Conservation (phyloP, 2,797 vertebrate genomes). For the Lepus townsendii region DNA sequence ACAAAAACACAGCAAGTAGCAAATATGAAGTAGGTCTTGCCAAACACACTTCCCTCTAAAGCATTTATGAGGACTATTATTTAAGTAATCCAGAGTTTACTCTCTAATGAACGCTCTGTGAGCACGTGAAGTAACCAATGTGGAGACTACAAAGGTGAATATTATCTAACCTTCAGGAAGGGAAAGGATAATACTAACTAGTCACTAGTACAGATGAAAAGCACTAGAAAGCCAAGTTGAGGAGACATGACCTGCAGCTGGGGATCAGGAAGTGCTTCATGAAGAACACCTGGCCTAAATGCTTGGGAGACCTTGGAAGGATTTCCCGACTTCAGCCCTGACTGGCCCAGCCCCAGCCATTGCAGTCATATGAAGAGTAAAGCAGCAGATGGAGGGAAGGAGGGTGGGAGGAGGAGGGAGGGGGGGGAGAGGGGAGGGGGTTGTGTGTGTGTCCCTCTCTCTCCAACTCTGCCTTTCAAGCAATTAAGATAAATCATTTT, state of each 20-base stretch:
- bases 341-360: too few relatives aligned
- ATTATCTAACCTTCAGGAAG: background rate
- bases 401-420: too few relatives aligned
- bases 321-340: rapidly evolving
- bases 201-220: background rate
- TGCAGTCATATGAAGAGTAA: too few relatives aligned
- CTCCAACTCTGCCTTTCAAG: too few relatives aligned
- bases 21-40: background rate
- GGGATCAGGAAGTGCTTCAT: rapidly evolving
- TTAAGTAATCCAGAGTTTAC: background rate
- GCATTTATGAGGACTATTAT: too few relatives aligned
- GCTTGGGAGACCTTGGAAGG: background rate
- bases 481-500: too few relatives aligned
- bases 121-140: background rate
- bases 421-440: too few relatives aligned
- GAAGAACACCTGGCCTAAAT: background rate
- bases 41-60: background rate
- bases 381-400: too few relatives aligned
- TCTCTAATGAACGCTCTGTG: background rate
- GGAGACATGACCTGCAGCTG: background rate
- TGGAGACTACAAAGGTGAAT: background rate
- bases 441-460: too few relatives aligned
- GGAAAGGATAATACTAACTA: too few relatives aligned
- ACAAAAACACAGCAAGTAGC: background rate
- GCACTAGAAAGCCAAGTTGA: background rate